Conservation (phyloP, 2,113 vertebrate genomes). For the Geothlypis trichas region DNA sequence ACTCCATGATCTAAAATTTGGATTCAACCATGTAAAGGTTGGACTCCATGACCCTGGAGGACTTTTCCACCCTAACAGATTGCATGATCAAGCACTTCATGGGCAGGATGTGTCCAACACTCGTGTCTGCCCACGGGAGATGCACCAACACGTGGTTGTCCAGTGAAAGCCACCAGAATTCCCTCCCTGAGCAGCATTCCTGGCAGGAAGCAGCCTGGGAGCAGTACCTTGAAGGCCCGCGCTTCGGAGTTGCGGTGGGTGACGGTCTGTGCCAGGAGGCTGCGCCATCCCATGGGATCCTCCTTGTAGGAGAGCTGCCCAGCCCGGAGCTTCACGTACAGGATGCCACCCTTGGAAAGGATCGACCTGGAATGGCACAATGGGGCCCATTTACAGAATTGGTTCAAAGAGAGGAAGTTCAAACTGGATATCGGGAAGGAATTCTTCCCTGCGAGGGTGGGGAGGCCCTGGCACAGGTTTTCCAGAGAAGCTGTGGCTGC, state of each 20-base stretch:
- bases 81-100: background rate
- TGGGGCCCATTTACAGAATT: accelerated
- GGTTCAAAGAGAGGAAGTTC: background rate
- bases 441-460: accelerated
- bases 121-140: background rate
- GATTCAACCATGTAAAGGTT: background rate
- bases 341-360: conserved; percentile 88
- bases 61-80: background rate
- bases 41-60: background rate
- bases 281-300: conserved; percentile 96
- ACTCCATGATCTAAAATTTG: background rate
- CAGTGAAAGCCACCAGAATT: background rate
- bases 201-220: background rate
- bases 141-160: background rate
- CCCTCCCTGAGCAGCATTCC: background rate
- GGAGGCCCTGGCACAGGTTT: accelerated
- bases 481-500: background rate
- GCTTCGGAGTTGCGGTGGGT: conserved; percentile 86
- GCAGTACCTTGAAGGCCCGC: conserved; percentile 86
- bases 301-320: conserved; percentile 98
- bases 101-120: accelerated
- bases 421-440: background rate
- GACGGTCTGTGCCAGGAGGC: conserved; percentile 86
- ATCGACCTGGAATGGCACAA: conserved; percentile 82
- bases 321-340: conserved; percentile 94